phyloP scores from a whole-genome alignment of 2,113 vertebrate species.

The Leptocoma aspasia region DNA sequence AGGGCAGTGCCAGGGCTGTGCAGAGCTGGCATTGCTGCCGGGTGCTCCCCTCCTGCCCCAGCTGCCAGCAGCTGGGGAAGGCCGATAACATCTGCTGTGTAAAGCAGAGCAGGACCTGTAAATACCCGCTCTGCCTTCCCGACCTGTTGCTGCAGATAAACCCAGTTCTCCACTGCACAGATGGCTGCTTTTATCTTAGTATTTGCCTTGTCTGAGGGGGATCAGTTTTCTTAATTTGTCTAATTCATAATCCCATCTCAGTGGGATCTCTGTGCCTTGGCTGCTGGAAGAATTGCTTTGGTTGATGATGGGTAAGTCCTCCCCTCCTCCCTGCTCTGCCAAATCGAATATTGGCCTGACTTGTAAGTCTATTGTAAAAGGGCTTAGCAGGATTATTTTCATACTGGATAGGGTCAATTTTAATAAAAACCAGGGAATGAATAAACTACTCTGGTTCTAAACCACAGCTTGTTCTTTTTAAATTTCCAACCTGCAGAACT shows the following conservation, averaged over 20 bases:
- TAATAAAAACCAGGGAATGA: neutral
- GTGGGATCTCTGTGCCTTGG: neutral
- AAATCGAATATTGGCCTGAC: constrained; percentile 27
- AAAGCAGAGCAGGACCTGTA: neutral
- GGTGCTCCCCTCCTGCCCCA: neutral
- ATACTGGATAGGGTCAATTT: constrained; percentile 28
- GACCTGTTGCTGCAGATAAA: neutral
- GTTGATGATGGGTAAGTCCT: neutral
- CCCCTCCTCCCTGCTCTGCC: neutral
- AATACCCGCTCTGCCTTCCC: neutral
- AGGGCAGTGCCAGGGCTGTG: neutral
- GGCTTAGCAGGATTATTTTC: constrained; percentile 39
- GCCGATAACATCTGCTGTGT: neutral
- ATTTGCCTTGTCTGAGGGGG: neutral
- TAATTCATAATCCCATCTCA: constrained; percentile 30
- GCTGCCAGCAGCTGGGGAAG: neutral
- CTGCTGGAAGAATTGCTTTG: neutral
- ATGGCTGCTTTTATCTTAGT: constrained; percentile 2
- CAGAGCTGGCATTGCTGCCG: neutral
- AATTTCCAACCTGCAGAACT: neutral
- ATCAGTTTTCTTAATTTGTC: constrained; percentile 30
- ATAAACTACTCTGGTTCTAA: neutral
- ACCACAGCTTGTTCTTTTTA: neutral
- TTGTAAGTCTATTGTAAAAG: constrained; percentile 16
- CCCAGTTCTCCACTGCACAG: neutral